Evolutionary conservation across 2,113 vertebrate genomes (phyloP).

Genomic region (Ciconia maguari): DNA sequence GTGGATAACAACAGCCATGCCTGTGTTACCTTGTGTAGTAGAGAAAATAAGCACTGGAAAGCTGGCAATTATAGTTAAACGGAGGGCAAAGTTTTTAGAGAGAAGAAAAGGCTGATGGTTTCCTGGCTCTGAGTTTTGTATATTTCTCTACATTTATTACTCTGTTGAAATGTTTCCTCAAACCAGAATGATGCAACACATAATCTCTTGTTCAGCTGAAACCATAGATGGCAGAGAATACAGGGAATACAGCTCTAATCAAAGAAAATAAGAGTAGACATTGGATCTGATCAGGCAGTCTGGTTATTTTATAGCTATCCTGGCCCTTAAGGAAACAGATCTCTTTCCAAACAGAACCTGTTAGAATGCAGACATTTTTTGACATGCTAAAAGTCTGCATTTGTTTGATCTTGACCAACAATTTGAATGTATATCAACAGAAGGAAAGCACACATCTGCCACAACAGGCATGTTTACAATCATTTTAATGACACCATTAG

Average conservation of each 20-base stretch:
- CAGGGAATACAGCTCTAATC: constrained; percentile 52
- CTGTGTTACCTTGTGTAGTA: not conserved
- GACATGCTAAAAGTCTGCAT: constrained; percentile 62
- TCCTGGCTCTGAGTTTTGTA: constrained; percentile 12
- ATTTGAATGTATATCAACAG: constrained; percentile 59
- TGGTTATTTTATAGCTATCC: constrained; percentile 73
- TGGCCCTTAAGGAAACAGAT: constrained; percentile 68
- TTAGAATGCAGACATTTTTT: constrained; percentile 61
- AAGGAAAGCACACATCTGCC: constrained; percentile 70
- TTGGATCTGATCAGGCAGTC: constrained; percentile 56
- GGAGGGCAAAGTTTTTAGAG: not conserved
- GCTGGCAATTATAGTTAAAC: constrained; percentile 18
- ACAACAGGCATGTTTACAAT: constrained; percentile 74
- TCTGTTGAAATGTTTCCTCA: constrained; percentile 30
- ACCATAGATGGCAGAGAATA: constrained; percentile 18
- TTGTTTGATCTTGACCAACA: constrained; percentile 75
- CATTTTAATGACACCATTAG: constrained; percentile 76
- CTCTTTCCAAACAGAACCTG: constrained; percentile 67
- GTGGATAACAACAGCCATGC: not conserved
- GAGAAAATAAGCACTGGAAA: constrained; percentile 54
- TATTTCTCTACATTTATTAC: constrained; percentile 44
- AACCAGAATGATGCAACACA: constrained; percentile 30
- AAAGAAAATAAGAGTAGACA: constrained; percentile 64
- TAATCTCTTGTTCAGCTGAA: constrained; percentile 48
- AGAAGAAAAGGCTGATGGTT: not conserved